Evolutionary conservation across 92 coral and sea anemone species (phyloP).

Genomic region (Zoanthus sociatus): DNA sequence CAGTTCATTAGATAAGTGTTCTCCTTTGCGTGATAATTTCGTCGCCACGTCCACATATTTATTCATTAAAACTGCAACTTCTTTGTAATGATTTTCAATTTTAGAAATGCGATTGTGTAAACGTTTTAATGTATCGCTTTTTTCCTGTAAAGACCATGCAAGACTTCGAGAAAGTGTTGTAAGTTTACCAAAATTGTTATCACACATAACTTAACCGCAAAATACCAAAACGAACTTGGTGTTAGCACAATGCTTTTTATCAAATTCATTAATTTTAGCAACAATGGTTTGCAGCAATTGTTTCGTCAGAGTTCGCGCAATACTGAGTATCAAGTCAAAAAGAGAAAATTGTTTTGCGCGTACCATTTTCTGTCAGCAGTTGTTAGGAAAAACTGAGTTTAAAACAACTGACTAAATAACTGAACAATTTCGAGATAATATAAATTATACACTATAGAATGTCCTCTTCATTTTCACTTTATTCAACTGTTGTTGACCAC

Average conservation of each 20-base stretch:
- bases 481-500: too few relatives aligned
- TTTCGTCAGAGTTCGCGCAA: conserved; percentile 36
- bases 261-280: background rate
- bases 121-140: conserved; percentile 30
- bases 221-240: background rate
- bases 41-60: conserved; percentile 66
- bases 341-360: background rate
- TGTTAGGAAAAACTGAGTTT: background rate
- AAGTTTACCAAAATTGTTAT: conserved; percentile 30
- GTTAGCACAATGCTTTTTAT: background rate
- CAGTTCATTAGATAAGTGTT: conserved; percentile 60
- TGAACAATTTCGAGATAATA: too few relatives aligned
- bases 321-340: background rate
- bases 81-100: conserved; percentile 65
- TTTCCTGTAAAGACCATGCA: conserved; percentile 37
- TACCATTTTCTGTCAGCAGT: background rate
- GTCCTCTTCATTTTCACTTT: too few relatives aligned
- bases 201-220: conserved; percentile 10
- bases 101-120: conserved; percentile 10
- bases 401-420: too few relatives aligned
- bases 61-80: conserved; percentile 53
- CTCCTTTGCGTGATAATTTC: conserved; percentile 70
- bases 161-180: conserved; percentile 26
- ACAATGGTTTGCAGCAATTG: background rate
- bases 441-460: too few relatives aligned